phyloP scores from a whole-genome alignment of 2,888 invertebrate genomes.

The Lypha dubia region DNA sequence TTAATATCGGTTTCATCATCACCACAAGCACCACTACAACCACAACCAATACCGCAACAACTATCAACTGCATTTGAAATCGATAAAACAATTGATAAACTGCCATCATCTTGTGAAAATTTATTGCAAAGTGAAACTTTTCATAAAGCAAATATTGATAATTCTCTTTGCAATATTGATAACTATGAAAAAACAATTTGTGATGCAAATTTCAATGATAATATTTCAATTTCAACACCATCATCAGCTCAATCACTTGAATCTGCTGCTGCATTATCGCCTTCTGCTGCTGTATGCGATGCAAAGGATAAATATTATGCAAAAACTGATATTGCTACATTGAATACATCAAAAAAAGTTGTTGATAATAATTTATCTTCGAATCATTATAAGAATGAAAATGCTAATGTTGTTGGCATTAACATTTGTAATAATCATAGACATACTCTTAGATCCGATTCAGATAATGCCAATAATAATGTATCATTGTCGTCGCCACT shows the following conservation, averaged over 20 bases:
- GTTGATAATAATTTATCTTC: conserved; percentile 49
- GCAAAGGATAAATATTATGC: conserved; percentile 62
- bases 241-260: conserved; percentile 44
- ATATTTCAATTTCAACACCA: conserved; percentile 56
- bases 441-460: conserved; percentile 36
- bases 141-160: conserved; percentile 63
- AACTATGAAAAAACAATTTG: conserved; percentile 54
- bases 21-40: conserved; percentile 9
- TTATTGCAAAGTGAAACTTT: conserved; percentile 47
- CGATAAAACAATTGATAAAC: conserved; percentile 77
- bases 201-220: conserved; percentile 64
- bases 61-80: conserved; percentile 65
- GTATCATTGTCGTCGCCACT: conserved; percentile 51
- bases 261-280: conserved; percentile 39
- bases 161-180: conserved; percentile 41
- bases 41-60: conserved; percentile 64
- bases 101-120: conserved; percentile 55
- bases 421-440: conserved; percentile 55
- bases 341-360: conserved; percentile 42
- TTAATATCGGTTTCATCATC: conserved; percentile 58
- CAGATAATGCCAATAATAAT: conserved; percentile 46
- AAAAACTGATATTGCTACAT: conserved; percentile 38
- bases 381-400: conserved; percentile 49
- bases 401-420: conserved; percentile 50
- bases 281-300: conserved; percentile 49